Evolutionary conservation across 2,113 vertebrate genomes (phyloP), one percentile per base, ranked within the genome.

Genomic region (Nanorana parkeri): DNA sequence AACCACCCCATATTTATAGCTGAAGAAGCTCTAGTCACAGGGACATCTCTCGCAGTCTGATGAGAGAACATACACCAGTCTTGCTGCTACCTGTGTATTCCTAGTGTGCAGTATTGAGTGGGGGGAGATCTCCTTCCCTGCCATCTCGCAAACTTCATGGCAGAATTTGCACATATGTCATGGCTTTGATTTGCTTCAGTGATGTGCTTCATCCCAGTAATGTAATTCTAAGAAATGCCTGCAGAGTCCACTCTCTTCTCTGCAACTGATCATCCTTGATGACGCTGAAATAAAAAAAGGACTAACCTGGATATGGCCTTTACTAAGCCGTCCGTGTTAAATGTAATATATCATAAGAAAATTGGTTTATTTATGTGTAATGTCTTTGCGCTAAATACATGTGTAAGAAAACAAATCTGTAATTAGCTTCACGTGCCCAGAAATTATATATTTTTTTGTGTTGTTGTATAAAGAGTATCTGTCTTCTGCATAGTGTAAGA

Each of bases 31-130:
- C n/a, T 54, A 54, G 60, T 74, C 11, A 21, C 72, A 66, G 64
- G 26, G 24, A 36, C 63, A 23, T 64, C 26, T 32, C 61, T 60
- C 26, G 19, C 41, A 64, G 58, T 17, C 6, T 23, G 26, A 47
- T 47, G 71, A 63, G 63, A 75, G 60, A 51, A n/a, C 23, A 17
- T 54, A 41, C 52, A 75, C 80, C 69, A 74, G 71, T 82, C 28
- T 73, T 82, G 80, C 80, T 75, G 71, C 80, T 75, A 10, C 69
- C 69, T 75, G 52, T 75, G 69, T 75, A 24, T 82, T 81, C 58
- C 56, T 67, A 26, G 61, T 75, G 69, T 75, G 80, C 80, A 67
- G 61, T 75, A 75, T 66, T 66, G 71, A 51, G 51, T 75, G 69
- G 80, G 69, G 80, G 71, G 63, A 8, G 10, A 17, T 66, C 63